Percentiles rank a stretch among this genome's conserved stretches.
Evolutionary conservation across 92 coral and sea anemone species (phyloP).

Genomic region (Ricordea florida): DNA sequence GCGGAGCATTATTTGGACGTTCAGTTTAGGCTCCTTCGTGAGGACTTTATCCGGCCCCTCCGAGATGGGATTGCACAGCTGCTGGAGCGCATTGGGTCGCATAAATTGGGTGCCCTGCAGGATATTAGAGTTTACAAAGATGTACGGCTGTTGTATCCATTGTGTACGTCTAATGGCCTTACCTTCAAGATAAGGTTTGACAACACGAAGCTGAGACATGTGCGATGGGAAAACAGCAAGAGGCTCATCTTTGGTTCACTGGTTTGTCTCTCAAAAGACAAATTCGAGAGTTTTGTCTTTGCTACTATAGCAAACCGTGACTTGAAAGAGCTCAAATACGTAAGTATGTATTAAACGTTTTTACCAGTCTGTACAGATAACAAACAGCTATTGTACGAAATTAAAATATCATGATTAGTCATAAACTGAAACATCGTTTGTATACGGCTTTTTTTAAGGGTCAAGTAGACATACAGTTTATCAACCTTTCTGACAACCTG

Average conservation of each 20-base stretch:
- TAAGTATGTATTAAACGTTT: neutral
- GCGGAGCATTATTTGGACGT: slow-evolving; percentile 92
- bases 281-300: slow-evolving; percentile 79
- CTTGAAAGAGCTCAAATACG: slow-evolving; percentile 67
- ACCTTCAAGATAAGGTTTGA: slow-evolving; percentile 70
- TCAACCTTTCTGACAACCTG: slow-evolving; percentile 41
- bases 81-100: slow-evolving; percentile 49
- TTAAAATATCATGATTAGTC: too few species aligned
- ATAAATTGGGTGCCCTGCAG: slow-evolving; percentile 41
- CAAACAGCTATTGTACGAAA: too few species aligned
- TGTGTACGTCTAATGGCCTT: slow-evolving; percentile 72
- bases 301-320: slow-evolving; percentile 93
- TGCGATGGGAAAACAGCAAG: slow-evolving; percentile 96
- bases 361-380: neutral
- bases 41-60: slow-evolving; percentile 89
- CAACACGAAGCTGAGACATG: slow-evolving; percentile 48
- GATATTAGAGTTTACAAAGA: slow-evolving; percentile 88
- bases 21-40: slow-evolving; percentile 91
- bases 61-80: slow-evolving; percentile 81
- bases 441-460: slow-evolving; percentile 73
- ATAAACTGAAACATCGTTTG: too few species aligned
- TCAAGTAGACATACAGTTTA: slow-evolving; percentile 66
- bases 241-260: slow-evolving; percentile 89
- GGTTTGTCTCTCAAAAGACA: slow-evolving; percentile 92
- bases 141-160: slow-evolving; percentile 65